These are phyloP conservation scores for Pogonognathellus flavescens DNA, from an alignment of 1,140 invertebrate species.

Conservation along the genomic window DNA sequence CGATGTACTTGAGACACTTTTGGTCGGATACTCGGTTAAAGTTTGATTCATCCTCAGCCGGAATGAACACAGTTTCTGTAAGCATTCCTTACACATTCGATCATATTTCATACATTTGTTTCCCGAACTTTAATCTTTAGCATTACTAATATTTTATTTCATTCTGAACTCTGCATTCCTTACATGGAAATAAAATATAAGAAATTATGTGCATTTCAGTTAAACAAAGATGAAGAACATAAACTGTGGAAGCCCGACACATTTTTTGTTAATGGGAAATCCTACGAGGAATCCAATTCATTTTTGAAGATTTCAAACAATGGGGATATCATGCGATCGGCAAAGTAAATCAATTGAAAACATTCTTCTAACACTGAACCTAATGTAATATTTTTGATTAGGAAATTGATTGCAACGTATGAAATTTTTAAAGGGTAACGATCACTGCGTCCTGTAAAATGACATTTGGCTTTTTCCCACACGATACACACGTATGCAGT, in stretches of 20 bases:
- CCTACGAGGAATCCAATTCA: not conserved
- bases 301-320: not conserved
- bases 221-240: not conserved
- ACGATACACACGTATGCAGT: constrained; percentile 23
- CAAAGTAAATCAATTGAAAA: not conserved
- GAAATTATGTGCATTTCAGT: too few species aligned
- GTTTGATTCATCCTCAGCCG: not conserved
- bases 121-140: too few species aligned
- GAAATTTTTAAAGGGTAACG: not conserved
- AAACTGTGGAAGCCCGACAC: constrained; percentile 33
- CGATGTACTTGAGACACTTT: not conserved
- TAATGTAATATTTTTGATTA: too few species aligned
- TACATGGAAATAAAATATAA: too few species aligned
- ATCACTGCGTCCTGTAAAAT: constrained; percentile 20
- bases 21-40: not conserved
- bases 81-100: too few species aligned
- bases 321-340: constrained; percentile 9
- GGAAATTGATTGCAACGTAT: too few species aligned
- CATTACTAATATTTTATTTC: too few species aligned
- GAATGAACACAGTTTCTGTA: not conserved
- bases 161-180: too few species aligned
- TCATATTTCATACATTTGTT: too few species aligned
- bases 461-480: constrained; percentile 42
- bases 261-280: constrained; percentile 22
- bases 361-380: too few species aligned